Evolutionary conservation across 2,113 vertebrate genomes (phyloP).

Genomic region (Forbesichthys agassizii): DNA sequence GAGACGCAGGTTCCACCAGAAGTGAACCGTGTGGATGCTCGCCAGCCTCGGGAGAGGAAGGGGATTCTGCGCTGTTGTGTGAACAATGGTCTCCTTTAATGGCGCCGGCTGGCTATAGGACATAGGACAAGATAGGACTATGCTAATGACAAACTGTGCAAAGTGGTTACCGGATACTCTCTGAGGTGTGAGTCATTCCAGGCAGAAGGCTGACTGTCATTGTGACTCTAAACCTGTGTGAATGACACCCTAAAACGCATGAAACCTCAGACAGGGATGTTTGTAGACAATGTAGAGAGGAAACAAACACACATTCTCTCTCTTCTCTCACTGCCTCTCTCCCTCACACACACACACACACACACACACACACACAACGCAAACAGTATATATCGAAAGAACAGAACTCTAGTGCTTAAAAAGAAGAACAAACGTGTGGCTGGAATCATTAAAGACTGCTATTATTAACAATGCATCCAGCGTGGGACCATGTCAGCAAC

Average conservation of each 20-base stretch:
- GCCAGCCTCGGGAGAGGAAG: conserved; percentile 24
- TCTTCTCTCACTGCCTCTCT: too few species aligned
- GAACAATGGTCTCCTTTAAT: conserved; percentile 36
- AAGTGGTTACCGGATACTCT: too few species aligned
- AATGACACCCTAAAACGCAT: not conserved
- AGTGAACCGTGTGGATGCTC: not conserved
- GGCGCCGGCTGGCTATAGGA: conserved; percentile 31
- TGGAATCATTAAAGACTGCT: too few species aligned
- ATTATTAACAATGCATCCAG: conserved; percentile 22
- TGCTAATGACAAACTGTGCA: not conserved
- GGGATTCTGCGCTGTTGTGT: not conserved
- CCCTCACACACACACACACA: conserved; percentile 18
- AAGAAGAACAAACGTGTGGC: conserved; percentile 15
- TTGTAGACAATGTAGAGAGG: conserved; percentile 5
- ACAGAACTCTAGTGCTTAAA: conserved; percentile 38
- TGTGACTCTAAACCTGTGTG: conserved; percentile 6
- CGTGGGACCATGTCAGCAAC: not conserved
- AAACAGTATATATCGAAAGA: conserved; percentile 21
- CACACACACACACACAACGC: conserved; percentile 9
- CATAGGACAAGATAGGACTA: conserved; percentile 3
- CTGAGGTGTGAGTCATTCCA: too few species aligned
- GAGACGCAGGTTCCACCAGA: not conserved
- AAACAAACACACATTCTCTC: not conserved
- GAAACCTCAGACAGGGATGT: conserved; percentile 11
- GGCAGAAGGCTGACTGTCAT: too few species aligned